Conservation (phyloP, 2,113 vertebrate genomes). For the Chinchilla lanigera region DNA sequence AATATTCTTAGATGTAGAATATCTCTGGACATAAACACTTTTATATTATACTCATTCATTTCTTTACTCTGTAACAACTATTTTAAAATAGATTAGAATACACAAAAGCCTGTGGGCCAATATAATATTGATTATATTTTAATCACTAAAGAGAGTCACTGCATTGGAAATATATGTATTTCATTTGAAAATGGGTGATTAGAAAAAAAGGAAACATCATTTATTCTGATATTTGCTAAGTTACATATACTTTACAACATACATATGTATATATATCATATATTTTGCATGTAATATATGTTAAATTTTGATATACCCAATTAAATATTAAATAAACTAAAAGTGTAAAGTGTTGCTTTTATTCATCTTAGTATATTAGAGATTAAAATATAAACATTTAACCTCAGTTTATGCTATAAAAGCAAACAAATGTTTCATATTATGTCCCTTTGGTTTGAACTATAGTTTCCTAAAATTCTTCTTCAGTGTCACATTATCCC, state of each 20-base stretch:
- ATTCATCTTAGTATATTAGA: background rate
- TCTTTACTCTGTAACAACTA: background rate
- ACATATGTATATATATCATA: background rate
- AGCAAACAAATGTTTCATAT: conserved; percentile 42
- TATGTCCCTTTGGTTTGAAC: conserved; percentile 28
- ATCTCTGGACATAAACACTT: background rate
- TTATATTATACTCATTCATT: background rate
- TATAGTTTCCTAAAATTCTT: conserved; percentile 72
- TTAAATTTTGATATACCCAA: background rate
- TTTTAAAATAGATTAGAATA: background rate
- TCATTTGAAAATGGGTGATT: conserved; percentile 15
- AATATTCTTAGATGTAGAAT: background rate
- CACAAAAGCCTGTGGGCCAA: background rate
- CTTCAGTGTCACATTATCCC: conserved; percentile 41
- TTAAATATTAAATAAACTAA: background rate
- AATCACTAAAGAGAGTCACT: background rate
- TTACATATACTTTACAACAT: background rate
- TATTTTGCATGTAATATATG: background rate
- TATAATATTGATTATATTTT: background rate
- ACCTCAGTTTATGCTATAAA: background rate
- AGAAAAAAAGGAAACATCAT: background rate
- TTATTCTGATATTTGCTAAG: background rate
- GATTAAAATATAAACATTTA: background rate
- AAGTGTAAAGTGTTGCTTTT: background rate
- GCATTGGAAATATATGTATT: background rate